These are phyloP conservation scores for Helogale parvula DNA, from an alignment of 2,113 vertebrate genomes.

Conservation along the genomic window DNA sequence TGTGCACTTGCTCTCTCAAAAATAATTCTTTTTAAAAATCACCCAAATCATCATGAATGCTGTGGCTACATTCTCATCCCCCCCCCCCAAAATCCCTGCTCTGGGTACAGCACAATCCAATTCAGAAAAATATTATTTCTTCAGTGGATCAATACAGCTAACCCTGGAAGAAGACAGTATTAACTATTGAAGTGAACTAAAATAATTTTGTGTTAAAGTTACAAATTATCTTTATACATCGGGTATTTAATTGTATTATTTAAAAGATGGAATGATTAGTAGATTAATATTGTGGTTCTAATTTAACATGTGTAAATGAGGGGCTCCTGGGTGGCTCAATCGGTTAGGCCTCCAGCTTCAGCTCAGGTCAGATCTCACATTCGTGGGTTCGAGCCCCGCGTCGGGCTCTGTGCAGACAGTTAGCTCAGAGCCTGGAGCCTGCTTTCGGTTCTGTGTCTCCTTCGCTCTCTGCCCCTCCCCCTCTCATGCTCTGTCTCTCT, in stretches of 20 bases:
- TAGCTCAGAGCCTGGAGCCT: no score
- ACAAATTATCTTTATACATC: not conserved
- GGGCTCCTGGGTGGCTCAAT: no score
- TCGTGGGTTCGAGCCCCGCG: no score
- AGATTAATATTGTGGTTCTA: not conserved
- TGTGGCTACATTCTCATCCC: not conserved
- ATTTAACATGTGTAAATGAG: not conserved
- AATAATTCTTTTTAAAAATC: no score
- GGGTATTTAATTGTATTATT: not conserved
- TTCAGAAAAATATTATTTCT: not conserved
- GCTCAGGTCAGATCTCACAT: no score
- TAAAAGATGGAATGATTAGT: slow-evolving; percentile 11
- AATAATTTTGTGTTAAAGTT: not conserved
- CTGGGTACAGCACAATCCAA: not conserved
- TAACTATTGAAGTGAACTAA: not conserved
- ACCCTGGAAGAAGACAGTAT: not conserved
- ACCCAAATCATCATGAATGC: not conserved
- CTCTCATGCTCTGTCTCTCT: no score
- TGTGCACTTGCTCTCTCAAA: no score
- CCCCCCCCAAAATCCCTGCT: not conserved
- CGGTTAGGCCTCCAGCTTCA: no score
- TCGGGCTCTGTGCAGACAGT: no score
- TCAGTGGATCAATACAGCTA: not conserved
- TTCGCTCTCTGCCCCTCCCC: no score
- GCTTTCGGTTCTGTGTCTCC: no score